Percentiles rank a stretch among this genome's conserved stretches.
These are phyloP conservation scores for Channa argus DNA, from an alignment of 2,113 vertebrate species.

Conservation along the genomic window DNA sequence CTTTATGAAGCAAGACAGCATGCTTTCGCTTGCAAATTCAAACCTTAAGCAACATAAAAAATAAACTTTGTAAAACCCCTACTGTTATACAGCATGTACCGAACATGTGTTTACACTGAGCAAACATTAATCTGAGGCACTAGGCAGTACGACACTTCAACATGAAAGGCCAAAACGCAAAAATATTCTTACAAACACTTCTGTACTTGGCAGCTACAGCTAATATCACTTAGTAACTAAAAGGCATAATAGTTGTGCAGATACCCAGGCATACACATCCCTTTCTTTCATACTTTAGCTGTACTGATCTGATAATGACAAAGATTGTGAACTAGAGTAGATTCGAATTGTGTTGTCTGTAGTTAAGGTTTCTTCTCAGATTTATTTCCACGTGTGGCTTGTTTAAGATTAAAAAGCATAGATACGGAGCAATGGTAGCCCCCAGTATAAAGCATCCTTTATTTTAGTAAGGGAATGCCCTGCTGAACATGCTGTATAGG, in stretches of 20 bases:
- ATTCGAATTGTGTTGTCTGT: conserved; percentile 68
- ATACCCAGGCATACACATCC: neutral
- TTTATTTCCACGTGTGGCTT: conserved; percentile 58
- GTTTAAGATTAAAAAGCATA: conserved; percentile 64
- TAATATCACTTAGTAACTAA: conserved; percentile 39
- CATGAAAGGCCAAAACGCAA: conserved; percentile 36
- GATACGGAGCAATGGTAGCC: conserved; percentile 56
- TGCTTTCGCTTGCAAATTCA: conserved; percentile 53
- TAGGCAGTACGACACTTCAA: conserved; percentile 8
- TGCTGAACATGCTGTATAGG: conserved; percentile 47
- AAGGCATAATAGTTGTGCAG: conserved; percentile 17
- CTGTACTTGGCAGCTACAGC: too few species aligned
- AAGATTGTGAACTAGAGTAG: conserved; percentile 64
- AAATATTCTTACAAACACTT: conserved; percentile 4
- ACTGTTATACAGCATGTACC: conserved; percentile 30
- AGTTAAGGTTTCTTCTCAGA: conserved; percentile 48
- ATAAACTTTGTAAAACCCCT: conserved; percentile 43
- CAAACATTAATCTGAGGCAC: conserved; percentile 28
- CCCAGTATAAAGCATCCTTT: conserved; percentile 73
- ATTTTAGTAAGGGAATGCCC: conserved; percentile 69
- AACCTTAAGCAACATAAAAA: conserved; percentile 44
- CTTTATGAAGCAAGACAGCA: conserved; percentile 64
- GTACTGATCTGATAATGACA: conserved; percentile 38
- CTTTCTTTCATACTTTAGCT: conserved; percentile 9
- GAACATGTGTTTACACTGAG: conserved; percentile 30